A percentile compares a stretch with the other conserved stretches of the same genome.
Evolutionary conservation across 2,113 vertebrate genomes (phyloP).

Genomic region (Ceyx margarethae): DNA sequence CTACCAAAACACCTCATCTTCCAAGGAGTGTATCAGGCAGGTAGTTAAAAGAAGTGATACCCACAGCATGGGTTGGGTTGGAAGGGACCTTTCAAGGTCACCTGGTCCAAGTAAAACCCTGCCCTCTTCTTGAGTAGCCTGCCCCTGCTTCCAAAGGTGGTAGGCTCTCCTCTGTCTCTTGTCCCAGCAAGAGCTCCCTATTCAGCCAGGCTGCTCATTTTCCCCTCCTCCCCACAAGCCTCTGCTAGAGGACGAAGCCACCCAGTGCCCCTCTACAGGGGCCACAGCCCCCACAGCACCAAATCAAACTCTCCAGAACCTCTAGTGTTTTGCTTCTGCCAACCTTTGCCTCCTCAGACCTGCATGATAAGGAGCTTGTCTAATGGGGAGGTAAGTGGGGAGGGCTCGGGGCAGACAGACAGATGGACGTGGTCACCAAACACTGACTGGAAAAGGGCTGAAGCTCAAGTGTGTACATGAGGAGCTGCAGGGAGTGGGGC

Average conservation of each 20-base stretch:
- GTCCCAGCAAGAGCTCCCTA: too few species aligned
- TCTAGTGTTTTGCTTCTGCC: not conserved
- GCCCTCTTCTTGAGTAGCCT: too few species aligned
- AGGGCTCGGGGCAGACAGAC: not conserved
- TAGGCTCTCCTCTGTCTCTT: too few species aligned
- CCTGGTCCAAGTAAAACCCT: too few species aligned
- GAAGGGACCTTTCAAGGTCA: too few species aligned
- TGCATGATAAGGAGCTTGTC: not conserved
- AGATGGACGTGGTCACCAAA: not conserved
- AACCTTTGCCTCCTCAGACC: not conserved
- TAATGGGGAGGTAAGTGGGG: not conserved
- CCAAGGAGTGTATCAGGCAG: not conserved
- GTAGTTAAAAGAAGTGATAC: not conserved
- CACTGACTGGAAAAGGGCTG: not conserved
- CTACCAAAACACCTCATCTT: not conserved
- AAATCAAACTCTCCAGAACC: not conserved
- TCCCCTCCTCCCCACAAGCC: not conserved
- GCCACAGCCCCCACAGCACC: not conserved
- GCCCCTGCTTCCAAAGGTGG: too few species aligned
- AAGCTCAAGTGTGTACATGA: not conserved
- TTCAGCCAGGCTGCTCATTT: too few species aligned
- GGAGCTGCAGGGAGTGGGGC: not conserved
- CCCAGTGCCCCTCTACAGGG: accelerated
- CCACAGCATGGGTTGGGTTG: too few species aligned
- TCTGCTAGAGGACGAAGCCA: not conserved